Conservation (phyloP, 2,797 vertebrate genomes). For the Rhinichthys osculus region DNA sequence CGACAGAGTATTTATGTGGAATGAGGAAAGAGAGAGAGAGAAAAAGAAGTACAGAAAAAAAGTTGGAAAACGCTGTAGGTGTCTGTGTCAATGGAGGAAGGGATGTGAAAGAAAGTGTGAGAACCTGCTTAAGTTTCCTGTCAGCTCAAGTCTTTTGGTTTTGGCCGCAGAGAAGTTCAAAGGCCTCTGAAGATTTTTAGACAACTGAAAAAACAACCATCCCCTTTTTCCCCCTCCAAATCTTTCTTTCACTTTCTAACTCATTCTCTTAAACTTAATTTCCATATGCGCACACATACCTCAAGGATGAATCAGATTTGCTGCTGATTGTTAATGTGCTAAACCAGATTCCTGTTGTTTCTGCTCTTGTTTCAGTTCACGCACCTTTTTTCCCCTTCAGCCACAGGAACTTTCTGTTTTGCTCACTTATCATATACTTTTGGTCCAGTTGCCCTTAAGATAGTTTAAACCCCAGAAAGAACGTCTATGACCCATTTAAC, state of each 20-base stretch:
- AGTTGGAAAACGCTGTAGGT: constrained; percentile 50
- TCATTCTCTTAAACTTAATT: neutral
- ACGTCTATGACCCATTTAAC: neutral
- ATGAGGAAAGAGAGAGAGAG: neutral
- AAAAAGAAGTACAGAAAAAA: neutral
- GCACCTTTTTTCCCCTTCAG: neutral
- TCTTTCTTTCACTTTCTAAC: constrained; percentile 30
- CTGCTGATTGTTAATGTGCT: neutral
- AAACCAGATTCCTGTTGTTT: neutral
- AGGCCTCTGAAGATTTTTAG: constrained; percentile 65
- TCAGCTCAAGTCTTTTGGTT: constrained; percentile 61
- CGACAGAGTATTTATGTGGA: constrained; percentile 11
- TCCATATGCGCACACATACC: neutral
- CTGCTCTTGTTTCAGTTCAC: neutral
- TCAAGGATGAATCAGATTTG: neutral
- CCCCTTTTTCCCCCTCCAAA: neutral
- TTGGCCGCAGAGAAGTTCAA: constrained; percentile 64
- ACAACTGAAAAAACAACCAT: constrained; percentile 18
- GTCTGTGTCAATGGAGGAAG: constrained; percentile 51
- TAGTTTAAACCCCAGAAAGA: neutral
- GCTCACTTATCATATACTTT: neutral
- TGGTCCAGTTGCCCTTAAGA: neutral
- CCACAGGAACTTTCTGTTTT: constrained; percentile 2
- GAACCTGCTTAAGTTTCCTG: constrained; percentile 74
- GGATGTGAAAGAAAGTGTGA: constrained; percentile 67